A percentile compares a stretch with the other conserved stretches of the same genome.
Conservation (phyloP, 2,113 vertebrate species). For the Panurus biarmicus region DNA sequence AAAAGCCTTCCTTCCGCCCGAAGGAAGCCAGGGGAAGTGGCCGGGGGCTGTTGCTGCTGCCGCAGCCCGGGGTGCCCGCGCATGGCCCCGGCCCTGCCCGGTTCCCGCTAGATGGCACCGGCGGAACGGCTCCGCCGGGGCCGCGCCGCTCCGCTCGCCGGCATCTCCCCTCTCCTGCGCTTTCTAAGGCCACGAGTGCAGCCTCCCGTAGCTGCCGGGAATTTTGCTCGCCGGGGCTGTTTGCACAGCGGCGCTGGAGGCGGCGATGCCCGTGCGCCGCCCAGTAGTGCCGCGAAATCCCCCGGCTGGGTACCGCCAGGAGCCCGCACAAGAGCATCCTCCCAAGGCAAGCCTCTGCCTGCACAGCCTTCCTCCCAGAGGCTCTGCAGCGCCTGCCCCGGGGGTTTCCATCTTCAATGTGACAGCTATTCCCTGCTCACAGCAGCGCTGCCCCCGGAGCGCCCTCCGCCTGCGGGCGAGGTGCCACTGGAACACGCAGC, state of each 20-base stretch:
- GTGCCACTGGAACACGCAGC: fast-evolving
- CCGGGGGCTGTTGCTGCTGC: neutral
- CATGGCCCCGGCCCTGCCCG: too few relatives aligned
- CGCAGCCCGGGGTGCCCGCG: neutral
- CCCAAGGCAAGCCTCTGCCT: neutral
- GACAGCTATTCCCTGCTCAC: neutral
- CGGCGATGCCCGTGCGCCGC: neutral
- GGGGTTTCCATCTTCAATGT: neutral
- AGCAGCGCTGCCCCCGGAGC: neutral
- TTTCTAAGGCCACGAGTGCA: neutral
- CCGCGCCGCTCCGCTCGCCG: too few relatives aligned
- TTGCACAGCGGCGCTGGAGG: neutral
- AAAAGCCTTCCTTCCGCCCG: neutral
- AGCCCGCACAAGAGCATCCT: neutral
- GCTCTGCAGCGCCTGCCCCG: neutral
- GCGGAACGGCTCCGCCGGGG: neutral
- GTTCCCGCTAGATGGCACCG: slow-evolving; percentile 19
- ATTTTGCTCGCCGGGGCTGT: fast-evolving
- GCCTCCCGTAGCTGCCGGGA: neutral
- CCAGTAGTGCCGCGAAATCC: neutral
- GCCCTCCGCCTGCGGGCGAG: neutral
- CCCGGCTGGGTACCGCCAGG: neutral
- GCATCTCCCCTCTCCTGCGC: too few relatives aligned
- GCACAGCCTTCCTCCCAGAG: neutral
- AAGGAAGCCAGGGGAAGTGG: neutral